Percentiles rank a stretch among this genome's conserved stretches.
Conservation (phyloP, 2,888 invertebrate genomes). For the Apomyelois bistriatella region DNA sequence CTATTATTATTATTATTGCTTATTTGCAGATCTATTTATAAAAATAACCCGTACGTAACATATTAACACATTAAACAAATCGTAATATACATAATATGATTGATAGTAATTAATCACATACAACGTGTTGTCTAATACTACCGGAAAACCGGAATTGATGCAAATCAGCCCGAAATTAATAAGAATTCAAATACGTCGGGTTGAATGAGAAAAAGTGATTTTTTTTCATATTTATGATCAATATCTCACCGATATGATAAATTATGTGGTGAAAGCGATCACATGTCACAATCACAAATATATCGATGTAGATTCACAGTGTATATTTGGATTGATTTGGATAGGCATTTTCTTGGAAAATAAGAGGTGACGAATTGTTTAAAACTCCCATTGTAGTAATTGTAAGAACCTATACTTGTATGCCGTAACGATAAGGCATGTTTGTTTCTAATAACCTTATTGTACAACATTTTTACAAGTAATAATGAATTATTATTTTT, state of each 20-base stretch:
- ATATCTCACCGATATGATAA: conserved; percentile 27
- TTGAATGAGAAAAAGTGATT: conserved; percentile 24
- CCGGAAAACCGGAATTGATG: conserved; percentile 6
- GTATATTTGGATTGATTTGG: not conserved
- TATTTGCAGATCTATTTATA: no score
- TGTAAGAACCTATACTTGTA: no score
- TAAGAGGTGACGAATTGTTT: no score
- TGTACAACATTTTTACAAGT: no score
- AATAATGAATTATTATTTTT: no score
- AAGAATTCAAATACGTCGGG: not conserved
- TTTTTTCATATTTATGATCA: conserved; percentile 21
- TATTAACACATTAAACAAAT: not conserved
- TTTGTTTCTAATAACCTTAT: no score
- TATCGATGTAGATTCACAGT: not conserved
- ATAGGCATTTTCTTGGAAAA: no score
- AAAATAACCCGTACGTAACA: no score
- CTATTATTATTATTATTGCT: no score
- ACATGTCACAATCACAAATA: conserved; percentile 9
- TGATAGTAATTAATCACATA: not conserved
- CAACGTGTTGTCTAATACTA: not conserved
- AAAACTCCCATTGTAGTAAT: no score
- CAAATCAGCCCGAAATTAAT: conserved; percentile 3
- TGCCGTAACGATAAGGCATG: no score
- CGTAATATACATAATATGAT: not conserved
- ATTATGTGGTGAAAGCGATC: conserved; percentile 30